Percentiles rank a stretch among this genome's conserved stretches.
Conservation (phyloP, 2,113 vertebrate species). For the Poeciliopsis occidentalis region DNA sequence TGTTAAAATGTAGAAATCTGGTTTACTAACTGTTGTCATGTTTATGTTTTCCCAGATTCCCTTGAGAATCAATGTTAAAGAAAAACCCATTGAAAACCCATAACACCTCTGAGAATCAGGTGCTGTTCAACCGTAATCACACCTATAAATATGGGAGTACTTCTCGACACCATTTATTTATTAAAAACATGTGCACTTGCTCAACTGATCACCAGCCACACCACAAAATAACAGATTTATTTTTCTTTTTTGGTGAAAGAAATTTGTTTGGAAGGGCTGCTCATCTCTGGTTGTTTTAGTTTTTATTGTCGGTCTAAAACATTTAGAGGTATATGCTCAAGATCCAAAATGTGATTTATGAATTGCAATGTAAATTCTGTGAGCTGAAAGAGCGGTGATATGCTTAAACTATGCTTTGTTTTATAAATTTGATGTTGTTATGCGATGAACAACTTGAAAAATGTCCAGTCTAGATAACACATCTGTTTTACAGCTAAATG, state of each 20-base stretch:
- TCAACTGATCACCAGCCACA: not conserved
- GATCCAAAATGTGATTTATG: not conserved
- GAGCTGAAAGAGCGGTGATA: too few species aligned
- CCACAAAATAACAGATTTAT: not conserved
- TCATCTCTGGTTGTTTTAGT: not conserved
- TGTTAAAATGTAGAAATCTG: too few species aligned
- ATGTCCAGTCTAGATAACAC: constrained; percentile 59
- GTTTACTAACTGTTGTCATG: too few species aligned
- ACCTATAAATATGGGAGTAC: constrained; percentile 30
- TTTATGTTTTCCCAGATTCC: too few species aligned
- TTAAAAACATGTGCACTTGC: not conserved
- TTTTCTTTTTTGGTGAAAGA: not conserved
- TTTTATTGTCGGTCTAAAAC: not conserved
- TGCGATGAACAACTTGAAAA: not conserved
- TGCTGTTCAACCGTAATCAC: not conserved
- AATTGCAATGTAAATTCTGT: not conserved
- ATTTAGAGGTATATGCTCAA: not conserved
- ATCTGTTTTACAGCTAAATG: constrained; percentile 43
- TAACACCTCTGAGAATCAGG: constrained; percentile 7
- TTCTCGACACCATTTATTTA: constrained; percentile 3
- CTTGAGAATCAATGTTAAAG: not conserved
- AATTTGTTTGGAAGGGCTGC: not conserved
- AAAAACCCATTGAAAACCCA: not conserved
- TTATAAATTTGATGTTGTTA: too few species aligned
- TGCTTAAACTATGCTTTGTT: too few species aligned